A percentile compares a stretch with the other conserved stretches of the same genome.
These are phyloP conservation scores for Chaetogeoica ovagalla DNA, from an alignment of 2,888 invertebrate species.

Conservation along the genomic window DNA sequence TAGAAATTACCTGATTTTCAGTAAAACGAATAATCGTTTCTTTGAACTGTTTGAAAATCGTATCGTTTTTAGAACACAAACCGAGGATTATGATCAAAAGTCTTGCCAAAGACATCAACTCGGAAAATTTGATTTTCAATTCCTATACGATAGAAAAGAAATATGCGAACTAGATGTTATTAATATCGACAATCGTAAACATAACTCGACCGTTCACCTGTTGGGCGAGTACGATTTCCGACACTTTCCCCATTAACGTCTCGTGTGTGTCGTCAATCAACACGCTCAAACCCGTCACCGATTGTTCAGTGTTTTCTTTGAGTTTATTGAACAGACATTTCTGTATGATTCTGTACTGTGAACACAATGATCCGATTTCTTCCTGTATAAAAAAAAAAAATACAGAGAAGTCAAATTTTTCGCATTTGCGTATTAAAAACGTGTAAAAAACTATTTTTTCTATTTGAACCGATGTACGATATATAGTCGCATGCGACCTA, in stretches of 20 bases:
- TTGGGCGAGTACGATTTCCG: conserved; percentile 62
- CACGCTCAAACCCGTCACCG: conserved; percentile 72
- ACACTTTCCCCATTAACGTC: conserved; percentile 64
- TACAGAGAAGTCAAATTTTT: no score
- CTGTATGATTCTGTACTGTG: conserved; percentile 78
- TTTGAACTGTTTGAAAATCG: conserved; percentile 9
- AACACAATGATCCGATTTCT: conserved; percentile 64
- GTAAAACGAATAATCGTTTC: conserved; percentile 8
- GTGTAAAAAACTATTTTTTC: no score
- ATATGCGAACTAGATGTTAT: background rate
- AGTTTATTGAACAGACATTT: conserved; percentile 75
- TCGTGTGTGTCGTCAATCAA: conserved; percentile 72
- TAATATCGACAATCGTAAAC: background rate
- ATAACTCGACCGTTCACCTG: conserved; percentile 56
- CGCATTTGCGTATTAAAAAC: no score
- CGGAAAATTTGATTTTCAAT: conserved; percentile 26
- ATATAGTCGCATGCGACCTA: no score
- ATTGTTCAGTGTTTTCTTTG: conserved; percentile 76
- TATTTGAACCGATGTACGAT: no score
- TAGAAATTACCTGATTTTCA: conserved; percentile 22
- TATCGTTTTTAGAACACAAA: conserved; percentile 39
- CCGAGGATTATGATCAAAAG: conserved; percentile 28
- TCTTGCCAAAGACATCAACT: conserved; percentile 16
- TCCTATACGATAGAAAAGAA: background rate
- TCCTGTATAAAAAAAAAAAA: conserved; percentile 52